These are phyloP conservation scores for Dasypogon diadema DNA, from an alignment of 2,888 invertebrate species.

Conservation along the genomic window DNA sequence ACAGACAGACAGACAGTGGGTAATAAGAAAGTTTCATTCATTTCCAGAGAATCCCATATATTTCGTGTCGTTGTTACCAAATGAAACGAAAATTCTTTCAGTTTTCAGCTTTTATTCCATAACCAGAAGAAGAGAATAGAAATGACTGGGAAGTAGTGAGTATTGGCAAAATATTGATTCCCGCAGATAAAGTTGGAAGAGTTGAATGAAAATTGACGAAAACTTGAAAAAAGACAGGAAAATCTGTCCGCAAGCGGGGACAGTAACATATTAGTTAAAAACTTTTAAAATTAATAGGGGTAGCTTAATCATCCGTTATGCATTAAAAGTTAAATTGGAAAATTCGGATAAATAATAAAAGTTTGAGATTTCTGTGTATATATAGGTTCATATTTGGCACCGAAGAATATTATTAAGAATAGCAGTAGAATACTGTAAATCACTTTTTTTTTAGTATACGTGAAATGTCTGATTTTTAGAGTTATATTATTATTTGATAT, in stretches of 20 bases:
- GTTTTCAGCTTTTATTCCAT: conserved; percentile 20
- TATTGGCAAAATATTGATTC: background rate
- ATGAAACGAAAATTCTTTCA: conserved; percentile 21
- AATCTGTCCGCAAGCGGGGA: background rate
- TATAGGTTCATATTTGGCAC: too few species aligned
- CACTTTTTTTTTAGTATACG: too few species aligned
- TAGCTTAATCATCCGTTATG: conserved; percentile 53
- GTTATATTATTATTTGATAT: too few species aligned
- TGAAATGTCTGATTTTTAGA: too few species aligned
- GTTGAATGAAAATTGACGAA: conserved; percentile 24
- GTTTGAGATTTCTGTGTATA: too few species aligned
- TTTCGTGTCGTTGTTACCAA: conserved; percentile 20
- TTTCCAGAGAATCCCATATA: background rate
- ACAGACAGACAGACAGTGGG: conserved; percentile 39
- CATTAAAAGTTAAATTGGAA: conserved; percentile 56
- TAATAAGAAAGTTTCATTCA: conserved; percentile 13
- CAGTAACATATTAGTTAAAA: background rate
- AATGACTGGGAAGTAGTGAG: background rate
- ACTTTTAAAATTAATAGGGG: conserved; percentile 5
- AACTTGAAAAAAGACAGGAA: conserved; percentile 25
- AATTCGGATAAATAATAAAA: conserved; percentile 55
- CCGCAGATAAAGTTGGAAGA: background rate
- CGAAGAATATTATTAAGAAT: too few species aligned
- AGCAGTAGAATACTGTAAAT: too few species aligned
- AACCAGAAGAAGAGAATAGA: background rate